Conservation (phyloP, 2,888 invertebrate species). For the Pilophorus perplexus region DNA sequence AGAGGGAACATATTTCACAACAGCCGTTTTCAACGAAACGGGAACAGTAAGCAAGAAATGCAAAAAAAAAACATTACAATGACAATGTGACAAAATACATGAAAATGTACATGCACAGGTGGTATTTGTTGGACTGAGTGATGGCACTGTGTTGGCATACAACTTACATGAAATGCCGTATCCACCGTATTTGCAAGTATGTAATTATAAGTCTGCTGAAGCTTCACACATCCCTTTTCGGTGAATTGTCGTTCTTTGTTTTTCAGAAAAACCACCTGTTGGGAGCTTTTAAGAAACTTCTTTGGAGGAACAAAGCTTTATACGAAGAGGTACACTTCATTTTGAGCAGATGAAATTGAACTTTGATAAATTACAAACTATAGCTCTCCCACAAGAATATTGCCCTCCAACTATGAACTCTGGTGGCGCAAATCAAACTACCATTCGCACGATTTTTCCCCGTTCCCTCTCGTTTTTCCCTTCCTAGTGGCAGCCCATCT, state of each 20-base stretch:
- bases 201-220: neutral
- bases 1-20: conserved; percentile 21
- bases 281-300: conserved; percentile 10
- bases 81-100: neutral
- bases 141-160: conserved; percentile 37
- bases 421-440: too few relatives aligned
- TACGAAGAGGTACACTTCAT: conserved; percentile 25
- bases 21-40: conserved; percentile 28
- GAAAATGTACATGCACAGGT: conserved; percentile 18
- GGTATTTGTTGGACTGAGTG: conserved; percentile 38
- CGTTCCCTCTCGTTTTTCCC: too few relatives aligned
- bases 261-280: conserved; percentile 29
- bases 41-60: conserved; percentile 38
- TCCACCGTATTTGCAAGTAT: conserved; percentile 41
- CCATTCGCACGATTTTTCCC: too few relatives aligned
- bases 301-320: conserved; percentile 19
- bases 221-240: neutral
- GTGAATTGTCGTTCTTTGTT: neutral
- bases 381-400: too few relatives aligned
- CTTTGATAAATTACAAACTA: too few relatives aligned
- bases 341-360: conserved; percentile 9
- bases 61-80: neutral
- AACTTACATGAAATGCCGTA: conserved; percentile 43
- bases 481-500: too few relatives aligned
- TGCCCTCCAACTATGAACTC: too few relatives aligned